A percentile compares a stretch with the other conserved stretches of the same genome.
phyloP scores from a whole-genome alignment of 2,797 vertebrate species.

The Trichosurus vulpecula region DNA sequence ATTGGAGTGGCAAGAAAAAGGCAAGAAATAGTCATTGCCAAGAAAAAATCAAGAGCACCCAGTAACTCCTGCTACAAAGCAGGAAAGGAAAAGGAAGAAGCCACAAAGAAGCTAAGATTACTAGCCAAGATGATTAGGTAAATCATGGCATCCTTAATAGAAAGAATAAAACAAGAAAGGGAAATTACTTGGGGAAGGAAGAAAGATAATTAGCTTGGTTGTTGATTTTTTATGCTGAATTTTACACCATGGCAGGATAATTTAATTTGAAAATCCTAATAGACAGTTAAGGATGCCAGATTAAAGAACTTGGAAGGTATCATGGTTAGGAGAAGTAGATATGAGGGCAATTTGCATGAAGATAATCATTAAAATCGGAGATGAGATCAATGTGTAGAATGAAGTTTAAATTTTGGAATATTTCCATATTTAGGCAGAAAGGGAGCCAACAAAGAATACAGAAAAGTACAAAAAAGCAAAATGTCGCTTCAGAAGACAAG shows the following conservation, averaged over 20 bases:
- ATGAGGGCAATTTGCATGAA: neutral
- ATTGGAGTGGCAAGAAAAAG: neutral
- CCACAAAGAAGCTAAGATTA: neutral
- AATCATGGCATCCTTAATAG: neutral
- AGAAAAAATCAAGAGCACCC: neutral
- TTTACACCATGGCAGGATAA: neutral
- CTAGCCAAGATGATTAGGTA: neutral
- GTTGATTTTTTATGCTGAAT: neutral
- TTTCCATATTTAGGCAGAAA: neutral
- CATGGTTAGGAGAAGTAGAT: neutral
- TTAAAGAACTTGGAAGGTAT: neutral
- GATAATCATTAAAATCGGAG: neutral
- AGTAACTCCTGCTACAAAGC: neutral
- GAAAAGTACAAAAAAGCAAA: neutral
- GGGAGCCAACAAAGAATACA: neutral
- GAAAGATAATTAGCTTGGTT: neutral
- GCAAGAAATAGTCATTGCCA: neutral
- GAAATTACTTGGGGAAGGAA: neutral
- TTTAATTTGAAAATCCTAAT: neutral
- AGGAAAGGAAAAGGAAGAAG: neutral
- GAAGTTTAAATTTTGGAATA: neutral
- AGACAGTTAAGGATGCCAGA: neutral
- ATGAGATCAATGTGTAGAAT: neutral
- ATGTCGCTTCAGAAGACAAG: neutral
- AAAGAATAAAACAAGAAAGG: neutral